Conservation (phyloP, 2,797 vertebrate genomes). For the Halcyon leucocephala region DNA sequence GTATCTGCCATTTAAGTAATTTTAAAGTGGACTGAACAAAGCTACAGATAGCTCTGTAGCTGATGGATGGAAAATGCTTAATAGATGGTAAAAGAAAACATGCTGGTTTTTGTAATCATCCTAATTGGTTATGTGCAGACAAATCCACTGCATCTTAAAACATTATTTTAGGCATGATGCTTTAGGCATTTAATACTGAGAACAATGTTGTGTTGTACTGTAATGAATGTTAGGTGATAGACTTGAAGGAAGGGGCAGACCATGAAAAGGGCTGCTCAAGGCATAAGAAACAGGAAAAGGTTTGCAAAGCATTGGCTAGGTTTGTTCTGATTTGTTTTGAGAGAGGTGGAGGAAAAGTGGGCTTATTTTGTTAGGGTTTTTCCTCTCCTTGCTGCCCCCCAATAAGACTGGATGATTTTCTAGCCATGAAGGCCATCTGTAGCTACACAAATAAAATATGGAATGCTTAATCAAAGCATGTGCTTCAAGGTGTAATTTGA, state of each 20-base stretch:
- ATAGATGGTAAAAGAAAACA: not conserved
- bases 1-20: not conserved
- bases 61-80: not conserved
- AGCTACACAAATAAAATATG: not conserved
- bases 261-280: not conserved
- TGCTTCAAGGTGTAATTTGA: not conserved
- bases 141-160: not conserved
- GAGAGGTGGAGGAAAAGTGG: not conserved
- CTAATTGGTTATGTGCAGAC: not conserved
- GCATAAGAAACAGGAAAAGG: not conserved
- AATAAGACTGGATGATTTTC: not conserved
- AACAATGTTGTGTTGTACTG: not conserved
- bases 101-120: not conserved
- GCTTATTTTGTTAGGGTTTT: not conserved
- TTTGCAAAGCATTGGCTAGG: not conserved
- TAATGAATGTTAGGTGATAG: not conserved
- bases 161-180: not conserved
- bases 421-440: not conserved
- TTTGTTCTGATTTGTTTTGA: not conserved
- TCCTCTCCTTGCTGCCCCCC: not conserved
- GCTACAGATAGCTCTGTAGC: not conserved
- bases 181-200: not conserved
- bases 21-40: conserved; percentile 18
- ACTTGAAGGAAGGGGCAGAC: not conserved
- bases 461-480: not conserved